phyloP scores from a whole-genome alignment of 2,113 vertebrate species.

The Protobothrops mucrosquamatus region DNA sequence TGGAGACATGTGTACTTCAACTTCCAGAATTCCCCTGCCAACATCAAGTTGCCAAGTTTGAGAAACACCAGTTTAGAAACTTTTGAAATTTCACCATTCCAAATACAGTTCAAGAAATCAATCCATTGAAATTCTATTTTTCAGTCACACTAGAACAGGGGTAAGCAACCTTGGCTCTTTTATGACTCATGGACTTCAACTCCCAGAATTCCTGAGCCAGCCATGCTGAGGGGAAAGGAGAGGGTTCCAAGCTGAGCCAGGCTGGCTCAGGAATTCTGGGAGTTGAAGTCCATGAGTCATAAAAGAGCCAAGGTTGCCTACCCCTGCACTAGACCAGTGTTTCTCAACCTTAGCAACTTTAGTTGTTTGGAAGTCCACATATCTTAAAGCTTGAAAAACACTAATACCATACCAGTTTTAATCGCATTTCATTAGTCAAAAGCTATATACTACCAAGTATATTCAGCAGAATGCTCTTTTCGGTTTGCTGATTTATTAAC shows the following conservation, averaged over 20 bases:
- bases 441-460: not conserved
- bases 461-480: not conserved
- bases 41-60: not conserved
- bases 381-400: not conserved
- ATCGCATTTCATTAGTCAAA: not conserved
- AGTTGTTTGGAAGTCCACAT: not conserved
- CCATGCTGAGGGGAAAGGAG: too few relatives aligned
- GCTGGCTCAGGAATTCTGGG: too few relatives aligned
- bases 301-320: too few relatives aligned
- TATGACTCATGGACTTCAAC: too few relatives aligned
- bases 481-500: not conserved
- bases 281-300: too few relatives aligned
- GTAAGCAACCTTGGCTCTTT: too few relatives aligned
- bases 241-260: too few relatives aligned
- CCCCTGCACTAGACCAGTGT: not conserved
- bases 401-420: not conserved
- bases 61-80: not conserved
- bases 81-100: not conserved
- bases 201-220: too few relatives aligned
- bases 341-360: not conserved
- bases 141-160: not conserved
- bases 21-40: not conserved
- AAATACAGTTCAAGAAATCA: not conserved
- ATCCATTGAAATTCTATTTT: not conserved
- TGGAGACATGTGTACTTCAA: not conserved